Evolutionary conservation across 2,797 vertebrate species (phyloP).

Genomic region (Brotula barbata): DNA sequence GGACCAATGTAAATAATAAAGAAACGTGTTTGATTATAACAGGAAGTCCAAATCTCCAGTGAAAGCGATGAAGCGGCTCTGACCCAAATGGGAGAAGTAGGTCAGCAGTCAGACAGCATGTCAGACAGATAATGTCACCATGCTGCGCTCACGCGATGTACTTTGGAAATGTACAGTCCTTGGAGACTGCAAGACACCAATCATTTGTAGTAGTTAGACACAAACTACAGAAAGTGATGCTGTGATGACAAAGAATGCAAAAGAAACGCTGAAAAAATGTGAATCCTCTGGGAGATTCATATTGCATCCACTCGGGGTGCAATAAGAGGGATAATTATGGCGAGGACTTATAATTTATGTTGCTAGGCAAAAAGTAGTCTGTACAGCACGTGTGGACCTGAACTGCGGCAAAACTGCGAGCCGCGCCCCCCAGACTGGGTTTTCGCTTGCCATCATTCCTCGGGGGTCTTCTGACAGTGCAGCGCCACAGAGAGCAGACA

Average conservation of each 20-base stretch:
- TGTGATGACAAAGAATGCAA: not conserved
- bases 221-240: not conserved
- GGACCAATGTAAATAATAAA: not conserved
- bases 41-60: not conserved
- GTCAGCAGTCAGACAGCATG: constrained; percentile 77
- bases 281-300: not conserved
- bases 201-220: not conserved
- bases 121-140: constrained; percentile 76
- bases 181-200: not conserved
- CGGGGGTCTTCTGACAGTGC: constrained; percentile 74
- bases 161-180: constrained; percentile 42
- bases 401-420: constrained; percentile 81
- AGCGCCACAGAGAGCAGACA: constrained; percentile 62
- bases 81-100: constrained; percentile 78
- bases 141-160: constrained; percentile 56
- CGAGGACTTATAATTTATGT: constrained; percentile 63
- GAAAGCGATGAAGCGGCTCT: constrained; percentile 50
- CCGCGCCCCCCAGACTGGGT: constrained; percentile 77
- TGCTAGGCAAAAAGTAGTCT: constrained; percentile 74
- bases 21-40: constrained; percentile 14
- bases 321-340: constrained; percentile 26
- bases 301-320: constrained; percentile 5
- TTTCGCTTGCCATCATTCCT: constrained; percentile 71
- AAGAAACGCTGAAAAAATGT: not conserved
- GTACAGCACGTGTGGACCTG: constrained; percentile 65